Evolutionary conservation across 2,113 vertebrate genomes (phyloP).

Genomic region (Paramormyrops kingsleyae): DNA sequence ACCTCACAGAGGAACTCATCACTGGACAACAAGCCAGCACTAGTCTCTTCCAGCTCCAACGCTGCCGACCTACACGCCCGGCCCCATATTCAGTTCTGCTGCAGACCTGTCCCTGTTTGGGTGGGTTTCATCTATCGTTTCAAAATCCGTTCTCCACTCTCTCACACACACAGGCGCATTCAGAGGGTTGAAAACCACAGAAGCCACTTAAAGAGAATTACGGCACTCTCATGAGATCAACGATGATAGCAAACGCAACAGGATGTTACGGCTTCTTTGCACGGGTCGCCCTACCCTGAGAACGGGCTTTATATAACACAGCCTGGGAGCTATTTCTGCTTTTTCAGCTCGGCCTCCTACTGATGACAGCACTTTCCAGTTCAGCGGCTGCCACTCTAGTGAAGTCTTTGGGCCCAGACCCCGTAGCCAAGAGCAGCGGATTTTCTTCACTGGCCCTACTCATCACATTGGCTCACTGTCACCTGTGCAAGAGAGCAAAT

Average conservation of each 20-base stretch:
- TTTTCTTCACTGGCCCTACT: not conserved
- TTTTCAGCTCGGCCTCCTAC: not conserved
- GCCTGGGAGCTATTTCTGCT: slow-evolving; percentile 2
- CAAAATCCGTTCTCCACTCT: not conserved
- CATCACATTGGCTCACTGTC: not conserved
- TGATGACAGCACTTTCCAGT: not conserved
- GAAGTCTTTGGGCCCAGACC: not conserved
- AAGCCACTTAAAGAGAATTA: not conserved
- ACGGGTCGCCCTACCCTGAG: not conserved
- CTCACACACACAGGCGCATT: not conserved
- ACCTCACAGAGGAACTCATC: not conserved
- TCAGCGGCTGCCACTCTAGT: not conserved
- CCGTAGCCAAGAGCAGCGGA: not conserved
- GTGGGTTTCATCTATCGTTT: not conserved
- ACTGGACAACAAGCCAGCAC: not conserved
- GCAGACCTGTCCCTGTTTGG: not conserved
- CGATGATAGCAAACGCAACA: not conserved
- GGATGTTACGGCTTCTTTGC: not conserved
- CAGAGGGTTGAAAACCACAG: not conserved
- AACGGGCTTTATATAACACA: not conserved
- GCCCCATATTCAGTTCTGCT: slow-evolving; percentile 40
- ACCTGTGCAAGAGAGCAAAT: not conserved
- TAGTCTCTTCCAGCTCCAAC: not conserved
- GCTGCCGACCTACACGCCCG: not conserved
- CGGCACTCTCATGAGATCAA: not conserved